Percentiles rank a stretch among this genome's conserved stretches.
Evolutionary conservation across 2,113 vertebrate species (phyloP).

Genomic region (Bubalus kerabau): DNA sequence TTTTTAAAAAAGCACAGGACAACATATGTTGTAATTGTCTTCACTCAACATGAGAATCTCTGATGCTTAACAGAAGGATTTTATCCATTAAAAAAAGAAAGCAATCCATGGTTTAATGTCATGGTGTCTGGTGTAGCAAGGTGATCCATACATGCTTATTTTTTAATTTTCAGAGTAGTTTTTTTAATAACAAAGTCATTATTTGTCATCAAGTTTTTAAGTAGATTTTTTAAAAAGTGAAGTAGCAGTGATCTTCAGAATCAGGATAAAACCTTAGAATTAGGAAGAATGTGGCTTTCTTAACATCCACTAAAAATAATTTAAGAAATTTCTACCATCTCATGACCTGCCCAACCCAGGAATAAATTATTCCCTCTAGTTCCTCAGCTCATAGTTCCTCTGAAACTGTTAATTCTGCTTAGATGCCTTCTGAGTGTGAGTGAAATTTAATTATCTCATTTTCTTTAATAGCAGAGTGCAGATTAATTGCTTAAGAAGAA

Average conservation of each 20-base stretch:
- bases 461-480: slow-evolving; percentile 36
- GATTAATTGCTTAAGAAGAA: slow-evolving; percentile 45
- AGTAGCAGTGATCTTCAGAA: not conserved
- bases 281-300: not conserved
- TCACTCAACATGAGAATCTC: not conserved
- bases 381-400: not conserved
- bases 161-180: not conserved
- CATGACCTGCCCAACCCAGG: not conserved
- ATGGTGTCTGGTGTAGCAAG: not conserved
- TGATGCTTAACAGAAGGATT: not conserved
- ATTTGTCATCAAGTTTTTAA: not conserved
- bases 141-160: not conserved
- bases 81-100: not conserved
- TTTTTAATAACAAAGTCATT: not conserved
- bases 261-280: not conserved
- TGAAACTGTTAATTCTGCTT: slow-evolving; percentile 40
- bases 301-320: slow-evolving; percentile 24
- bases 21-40: not conserved
- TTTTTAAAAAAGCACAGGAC: not conserved
- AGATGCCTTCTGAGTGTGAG: slow-evolving; percentile 39
- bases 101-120: not conserved
- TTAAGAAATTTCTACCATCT: not conserved
- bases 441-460: slow-evolving; percentile 47
- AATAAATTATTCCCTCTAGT: slow-evolving; percentile 20
- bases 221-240: not conserved